Evolutionary conservation across 2,888 invertebrate genomes (phyloP).

Genomic region (Tipula unca): DNA sequence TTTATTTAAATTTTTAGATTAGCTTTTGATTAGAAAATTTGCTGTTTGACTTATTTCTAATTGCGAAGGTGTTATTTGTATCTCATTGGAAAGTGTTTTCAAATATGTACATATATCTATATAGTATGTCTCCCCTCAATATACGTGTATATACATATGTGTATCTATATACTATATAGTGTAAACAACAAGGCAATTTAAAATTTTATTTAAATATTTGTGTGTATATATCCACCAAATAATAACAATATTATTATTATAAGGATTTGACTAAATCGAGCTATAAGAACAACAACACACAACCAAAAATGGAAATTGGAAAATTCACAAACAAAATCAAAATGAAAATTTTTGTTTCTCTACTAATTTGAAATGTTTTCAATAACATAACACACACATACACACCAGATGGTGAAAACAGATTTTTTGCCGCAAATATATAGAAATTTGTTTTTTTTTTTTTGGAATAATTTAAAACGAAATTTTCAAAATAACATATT

Average conservation of each 20-base stretch:
- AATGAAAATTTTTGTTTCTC: neutral
- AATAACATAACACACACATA: neutral
- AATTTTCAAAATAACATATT: neutral
- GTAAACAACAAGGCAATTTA: neutral
- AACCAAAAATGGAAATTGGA: neutral
- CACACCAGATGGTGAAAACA: conserved; percentile 3
- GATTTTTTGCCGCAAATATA: neutral
- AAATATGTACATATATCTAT: neutral
- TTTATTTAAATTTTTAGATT: conserved; percentile 3
- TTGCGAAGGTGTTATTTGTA: neutral
- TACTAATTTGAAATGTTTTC: neutral
- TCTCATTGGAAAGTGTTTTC: neutral
- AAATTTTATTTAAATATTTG: neutral
- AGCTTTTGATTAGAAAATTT: neutral
- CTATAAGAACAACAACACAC: neutral
- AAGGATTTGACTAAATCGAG: neutral
- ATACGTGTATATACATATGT: neutral
- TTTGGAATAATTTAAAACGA: neutral
- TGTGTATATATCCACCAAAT: neutral
- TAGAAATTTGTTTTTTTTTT: neutral
- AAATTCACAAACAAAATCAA: conserved; percentile 1
- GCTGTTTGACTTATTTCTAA: neutral
- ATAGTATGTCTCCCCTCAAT: too few relatives aligned
- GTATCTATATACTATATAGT: neutral
- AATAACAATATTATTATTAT: conserved; percentile 14